Base-by-base conservation (phyloP, 2,797 vertebrate genomes). In the Sebastes trivittatus region DNA sequence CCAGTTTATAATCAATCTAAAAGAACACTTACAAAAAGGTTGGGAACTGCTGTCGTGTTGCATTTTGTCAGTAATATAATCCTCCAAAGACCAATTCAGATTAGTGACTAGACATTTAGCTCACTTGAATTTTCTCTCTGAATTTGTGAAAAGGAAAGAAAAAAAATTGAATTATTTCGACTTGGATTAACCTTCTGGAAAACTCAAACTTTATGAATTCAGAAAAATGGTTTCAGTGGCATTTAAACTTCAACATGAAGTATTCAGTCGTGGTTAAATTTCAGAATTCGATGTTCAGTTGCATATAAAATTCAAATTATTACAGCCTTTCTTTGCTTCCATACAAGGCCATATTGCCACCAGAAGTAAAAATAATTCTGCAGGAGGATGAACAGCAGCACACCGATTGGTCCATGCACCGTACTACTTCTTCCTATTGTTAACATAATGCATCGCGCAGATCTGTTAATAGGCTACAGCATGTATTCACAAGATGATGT, bases 401-500 rank as follows among this genome's bases (percentile, higher is more conserved):
- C 81, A 78, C 67, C 62, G 79, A 85, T 54, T 38, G 81, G 82
- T 86, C 84, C 90, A 82, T 83, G 42, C 70, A 89, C 81, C 81
- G 88, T 93, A 92, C 91, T 86, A 90, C 83, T 76, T 70, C 69
- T 83, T 84, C 89, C 84, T 79, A 83, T 81, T 91, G 82, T 92
- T 92, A 92, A 93, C 86, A 92, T 93, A 38, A 89, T 88, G 95
- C 90, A 92, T 93, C 73, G 54, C 84, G 72, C 90, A 87, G 55
- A 93, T 90, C 88, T 95, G 91, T 88, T 94, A 90, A 92, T 96
- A 93, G 69, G 88, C 92, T 87, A 95, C 90, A 96, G 97, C 98
- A 98, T 97, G 97, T 89, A 92, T 38, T 93, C 94, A 95, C 93
- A 95, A 93, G 72, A 91, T 72, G 82, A 91, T 96, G 96, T 97